Evolutionary conservation across 2,888 invertebrate genomes (phyloP).

Genomic region (Odontothrips loti): DNA sequence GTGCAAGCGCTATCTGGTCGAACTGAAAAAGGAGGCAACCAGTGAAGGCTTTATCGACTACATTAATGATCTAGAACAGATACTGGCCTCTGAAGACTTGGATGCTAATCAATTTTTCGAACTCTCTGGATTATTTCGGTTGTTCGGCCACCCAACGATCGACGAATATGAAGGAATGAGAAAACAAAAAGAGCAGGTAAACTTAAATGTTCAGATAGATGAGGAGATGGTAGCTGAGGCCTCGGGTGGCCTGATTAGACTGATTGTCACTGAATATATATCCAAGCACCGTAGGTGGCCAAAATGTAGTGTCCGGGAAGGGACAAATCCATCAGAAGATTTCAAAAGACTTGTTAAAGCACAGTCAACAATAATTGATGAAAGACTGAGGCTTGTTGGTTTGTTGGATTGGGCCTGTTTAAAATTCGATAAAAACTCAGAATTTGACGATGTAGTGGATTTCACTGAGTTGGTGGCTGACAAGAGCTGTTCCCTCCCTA

Average conservation of each 20-base stretch:
- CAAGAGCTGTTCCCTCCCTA: neutral
- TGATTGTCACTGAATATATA: neutral
- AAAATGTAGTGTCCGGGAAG: neutral
- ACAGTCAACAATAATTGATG: neutral
- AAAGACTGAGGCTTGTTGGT: neutral
- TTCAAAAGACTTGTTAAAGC: neutral
- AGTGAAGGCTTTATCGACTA: neutral
- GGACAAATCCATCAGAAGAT: accelerated
- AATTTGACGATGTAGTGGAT: neutral
- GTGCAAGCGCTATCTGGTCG: neutral
- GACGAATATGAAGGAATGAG: neutral
- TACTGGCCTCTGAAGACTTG: neutral
- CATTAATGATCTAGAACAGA: neutral
- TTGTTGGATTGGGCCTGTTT: neutral
- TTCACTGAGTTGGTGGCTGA: neutral
- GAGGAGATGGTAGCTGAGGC: neutral
- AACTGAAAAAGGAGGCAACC: neutral
- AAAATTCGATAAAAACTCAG: neutral
- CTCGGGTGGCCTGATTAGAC: neutral
- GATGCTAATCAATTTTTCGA: neutral
- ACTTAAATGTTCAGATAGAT: neutral
- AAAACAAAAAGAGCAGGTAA: neutral
- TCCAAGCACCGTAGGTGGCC: neutral
- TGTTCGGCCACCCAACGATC: neutral
- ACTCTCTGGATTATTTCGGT: neutral